Evolutionary conservation across 2,888 invertebrate genomes (phyloP).

Genomic region (Agrenia bidenticulata): DNA sequence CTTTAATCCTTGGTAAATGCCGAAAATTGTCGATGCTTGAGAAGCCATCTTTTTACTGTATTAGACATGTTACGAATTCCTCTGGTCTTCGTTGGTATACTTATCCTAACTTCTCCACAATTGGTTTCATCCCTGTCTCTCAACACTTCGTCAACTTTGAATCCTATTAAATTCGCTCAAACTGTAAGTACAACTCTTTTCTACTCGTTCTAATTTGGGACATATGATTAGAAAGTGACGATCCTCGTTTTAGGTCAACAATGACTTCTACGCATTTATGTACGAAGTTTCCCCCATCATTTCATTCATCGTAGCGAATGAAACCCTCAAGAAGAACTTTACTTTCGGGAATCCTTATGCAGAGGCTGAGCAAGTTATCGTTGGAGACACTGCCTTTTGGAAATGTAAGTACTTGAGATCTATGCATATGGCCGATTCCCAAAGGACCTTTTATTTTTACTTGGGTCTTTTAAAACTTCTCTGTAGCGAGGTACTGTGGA

Average conservation of each 20-base stretch:
- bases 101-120: constrained; percentile 14
- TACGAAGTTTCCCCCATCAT: constrained; percentile 50
- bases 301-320: constrained; percentile 36
- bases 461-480: background rate
- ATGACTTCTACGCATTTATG: constrained; percentile 47
- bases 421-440: no score
- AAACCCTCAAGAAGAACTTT: constrained; percentile 36
- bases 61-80: background rate
- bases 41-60: no score
- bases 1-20: no score
- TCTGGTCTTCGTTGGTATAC: background rate
- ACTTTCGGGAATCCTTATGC: constrained; percentile 42
- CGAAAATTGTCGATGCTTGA: no score
- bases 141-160: constrained; percentile 30
- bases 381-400: constrained; percentile 42
- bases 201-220: background rate
- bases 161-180: constrained; percentile 32
- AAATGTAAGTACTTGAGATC: constrained; percentile 25
- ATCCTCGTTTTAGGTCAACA: constrained; percentile 28
- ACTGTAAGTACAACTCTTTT: constrained; percentile 23
- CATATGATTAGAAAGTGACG: constrained; percentile 1
- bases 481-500: constrained; percentile 46
- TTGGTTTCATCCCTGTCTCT: constrained; percentile 7
- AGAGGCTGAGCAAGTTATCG: constrained; percentile 25
- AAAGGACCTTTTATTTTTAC: background rate